phyloP scores from a whole-genome alignment of 2,888 invertebrate genomes.

The Morpho helenor region DNA sequence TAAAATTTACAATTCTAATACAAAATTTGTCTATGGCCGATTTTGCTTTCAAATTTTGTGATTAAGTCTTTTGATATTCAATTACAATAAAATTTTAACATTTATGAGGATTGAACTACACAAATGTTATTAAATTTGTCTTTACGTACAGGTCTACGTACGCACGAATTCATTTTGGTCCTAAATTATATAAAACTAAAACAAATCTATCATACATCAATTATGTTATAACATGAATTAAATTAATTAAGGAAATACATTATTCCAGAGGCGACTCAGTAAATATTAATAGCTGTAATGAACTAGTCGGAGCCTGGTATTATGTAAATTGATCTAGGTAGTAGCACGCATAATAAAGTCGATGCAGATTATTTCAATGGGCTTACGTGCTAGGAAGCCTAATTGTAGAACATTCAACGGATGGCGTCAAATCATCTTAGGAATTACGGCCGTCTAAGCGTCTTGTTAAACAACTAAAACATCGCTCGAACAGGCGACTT shows the following conservation, averaged over 20 bases:
- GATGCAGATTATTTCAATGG: slow-evolving; percentile 54
- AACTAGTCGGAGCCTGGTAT: slow-evolving; percentile 46
- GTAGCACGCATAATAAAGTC: slow-evolving; percentile 35
- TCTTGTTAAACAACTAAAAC: slow-evolving; percentile 12
- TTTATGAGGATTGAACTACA: too few species aligned
- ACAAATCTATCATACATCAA: slow-evolving; percentile 11
- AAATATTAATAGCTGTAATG: slow-evolving; percentile 56
- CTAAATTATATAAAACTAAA: not conserved
- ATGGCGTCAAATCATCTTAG: slow-evolving; percentile 43
- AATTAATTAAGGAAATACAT: slow-evolving; percentile 21
- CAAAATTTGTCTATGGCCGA: not conserved
- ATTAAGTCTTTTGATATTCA: not conserved
- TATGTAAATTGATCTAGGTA: slow-evolving; percentile 56
- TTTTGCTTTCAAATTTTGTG: not conserved
- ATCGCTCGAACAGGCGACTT: slow-evolving; percentile 2
- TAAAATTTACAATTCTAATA: too few species aligned
- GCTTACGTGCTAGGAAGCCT: slow-evolving; percentile 44
- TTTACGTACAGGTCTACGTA: too few species aligned
- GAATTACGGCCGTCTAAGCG: slow-evolving; percentile 15
- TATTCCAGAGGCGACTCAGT: slow-evolving; percentile 30
- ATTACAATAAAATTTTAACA: not conserved
- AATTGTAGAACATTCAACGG: slow-evolving; percentile 61
- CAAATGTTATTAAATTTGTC: too few species aligned
- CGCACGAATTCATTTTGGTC: not conserved
- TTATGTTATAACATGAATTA: slow-evolving; percentile 12